Evolutionary conservation across 2,113 vertebrate species (phyloP).

Genomic region (Thermophis baileyi): DNA sequence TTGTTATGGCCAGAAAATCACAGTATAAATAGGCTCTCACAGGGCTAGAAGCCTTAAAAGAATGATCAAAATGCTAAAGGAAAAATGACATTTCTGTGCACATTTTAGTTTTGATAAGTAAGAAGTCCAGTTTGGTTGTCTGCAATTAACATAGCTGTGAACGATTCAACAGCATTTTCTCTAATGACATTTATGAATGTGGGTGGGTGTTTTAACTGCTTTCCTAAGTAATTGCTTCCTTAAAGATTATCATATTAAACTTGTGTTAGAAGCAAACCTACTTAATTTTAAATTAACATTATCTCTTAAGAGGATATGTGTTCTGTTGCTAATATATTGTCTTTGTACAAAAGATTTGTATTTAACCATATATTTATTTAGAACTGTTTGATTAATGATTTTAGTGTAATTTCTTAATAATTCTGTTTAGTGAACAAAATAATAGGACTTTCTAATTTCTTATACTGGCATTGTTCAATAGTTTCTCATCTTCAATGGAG

Average conservation of each 20-base stretch:
- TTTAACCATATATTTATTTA: conserved; percentile 15
- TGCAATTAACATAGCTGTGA: conserved; percentile 18
- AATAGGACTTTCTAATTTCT: not conserved
- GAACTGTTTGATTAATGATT: not conserved
- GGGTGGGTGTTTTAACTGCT: conserved; percentile 58
- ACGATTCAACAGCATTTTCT: conserved; percentile 34
- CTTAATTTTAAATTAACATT: conserved; percentile 57
- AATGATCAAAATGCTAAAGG: conserved; percentile 16
- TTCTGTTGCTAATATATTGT: conserved; percentile 38
- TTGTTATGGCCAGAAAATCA: conserved; percentile 70
- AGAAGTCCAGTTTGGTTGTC: conserved; percentile 26
- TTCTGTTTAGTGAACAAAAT: not conserved
- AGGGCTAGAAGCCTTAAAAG: conserved; percentile 8
- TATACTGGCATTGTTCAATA: not conserved
- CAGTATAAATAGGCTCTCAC: conserved; percentile 32
- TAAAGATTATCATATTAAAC: conserved; percentile 54
- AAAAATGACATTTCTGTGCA: not conserved
- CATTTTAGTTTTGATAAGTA: conserved; percentile 11
- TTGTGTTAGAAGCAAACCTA: conserved; percentile 47
- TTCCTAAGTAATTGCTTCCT: conserved; percentile 59
- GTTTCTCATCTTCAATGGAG: not conserved
- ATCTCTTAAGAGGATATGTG: conserved; percentile 48
- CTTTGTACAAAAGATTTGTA: not conserved
- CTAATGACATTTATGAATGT: conserved; percentile 52
- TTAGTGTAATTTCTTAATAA: not conserved